A percentile compares a stretch with the other conserved stretches of the same genome.
Evolutionary conservation across 2,888 invertebrate genomes (phyloP).

Genomic region (Ormyrus labotus): DNA sequence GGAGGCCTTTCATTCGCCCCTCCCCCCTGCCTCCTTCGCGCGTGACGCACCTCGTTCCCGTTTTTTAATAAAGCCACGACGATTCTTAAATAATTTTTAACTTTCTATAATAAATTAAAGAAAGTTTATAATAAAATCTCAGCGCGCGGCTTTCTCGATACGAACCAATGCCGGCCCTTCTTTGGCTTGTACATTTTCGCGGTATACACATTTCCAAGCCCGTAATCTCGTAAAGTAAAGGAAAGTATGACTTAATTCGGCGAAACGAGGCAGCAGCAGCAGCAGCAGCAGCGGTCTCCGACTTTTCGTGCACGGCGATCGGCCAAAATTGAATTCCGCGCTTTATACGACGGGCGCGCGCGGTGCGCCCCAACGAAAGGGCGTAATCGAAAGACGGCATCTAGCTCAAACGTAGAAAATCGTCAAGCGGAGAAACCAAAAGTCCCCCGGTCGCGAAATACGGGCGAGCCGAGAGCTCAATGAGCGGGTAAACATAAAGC

Average conservation of each 20-base stretch:
- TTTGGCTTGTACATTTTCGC: no score
- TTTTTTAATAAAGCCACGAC: no score
- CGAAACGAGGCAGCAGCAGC: not conserved
- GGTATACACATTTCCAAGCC: no score
- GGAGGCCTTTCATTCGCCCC: not conserved
- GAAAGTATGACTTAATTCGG: conserved; percentile 20
- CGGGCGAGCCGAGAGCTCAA: conserved; percentile 12
- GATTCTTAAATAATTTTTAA: no score
- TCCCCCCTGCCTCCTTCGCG: not conserved
- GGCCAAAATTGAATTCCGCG: conserved; percentile 37
- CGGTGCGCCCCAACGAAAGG: not conserved
- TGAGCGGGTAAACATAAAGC: conserved; percentile 56
- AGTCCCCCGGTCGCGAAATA: not conserved
- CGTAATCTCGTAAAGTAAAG: not conserved
- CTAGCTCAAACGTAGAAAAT: conserved; percentile 23
- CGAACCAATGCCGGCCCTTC: no score
- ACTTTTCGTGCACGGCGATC: not conserved
- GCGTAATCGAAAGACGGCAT: conserved; percentile 32
- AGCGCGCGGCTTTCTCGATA: no score
- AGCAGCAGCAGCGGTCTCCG: not conserved
- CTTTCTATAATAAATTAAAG: no score
- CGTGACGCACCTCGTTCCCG: not conserved
- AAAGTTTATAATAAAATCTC: no score
- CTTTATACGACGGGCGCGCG: not conserved
- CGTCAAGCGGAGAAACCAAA: conserved; percentile 38